Percentiles rank a stretch among this genome's conserved stretches.
Evolutionary conservation across 2,113 vertebrate species (phyloP).

Genomic region (Sylvilagus bachmani): DNA sequence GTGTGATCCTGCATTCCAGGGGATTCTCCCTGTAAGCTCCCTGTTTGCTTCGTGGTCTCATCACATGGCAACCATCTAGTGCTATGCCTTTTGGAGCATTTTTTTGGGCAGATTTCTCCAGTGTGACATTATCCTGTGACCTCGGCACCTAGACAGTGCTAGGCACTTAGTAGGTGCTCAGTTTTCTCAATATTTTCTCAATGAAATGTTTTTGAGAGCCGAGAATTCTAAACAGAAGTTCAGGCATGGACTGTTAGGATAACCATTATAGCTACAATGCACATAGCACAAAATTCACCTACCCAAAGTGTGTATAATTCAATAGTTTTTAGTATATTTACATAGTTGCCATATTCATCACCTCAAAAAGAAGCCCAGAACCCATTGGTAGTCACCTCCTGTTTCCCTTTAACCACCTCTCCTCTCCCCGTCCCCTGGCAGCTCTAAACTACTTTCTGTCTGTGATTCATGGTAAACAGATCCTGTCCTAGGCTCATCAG

Average conservation of each 20-base stretch:
- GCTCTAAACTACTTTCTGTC: background rate
- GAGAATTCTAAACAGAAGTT: background rate
- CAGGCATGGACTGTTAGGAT: background rate
- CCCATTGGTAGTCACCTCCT: background rate
- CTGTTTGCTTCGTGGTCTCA: background rate
- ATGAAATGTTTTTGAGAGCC: background rate
- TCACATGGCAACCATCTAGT: background rate
- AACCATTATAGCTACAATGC: background rate
- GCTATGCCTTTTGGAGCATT: background rate
- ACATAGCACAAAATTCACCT: background rate
- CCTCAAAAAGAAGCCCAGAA: background rate
- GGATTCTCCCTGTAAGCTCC: background rate
- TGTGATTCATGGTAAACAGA: background rate
- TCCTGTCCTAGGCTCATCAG: accelerated
- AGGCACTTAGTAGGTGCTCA: background rate
- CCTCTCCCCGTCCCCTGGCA: background rate
- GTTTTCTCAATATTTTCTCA: background rate
- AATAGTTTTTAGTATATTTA: background rate
- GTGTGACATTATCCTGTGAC: background rate
- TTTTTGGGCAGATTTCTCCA: background rate
- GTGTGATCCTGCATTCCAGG: background rate
- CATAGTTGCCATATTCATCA: background rate
- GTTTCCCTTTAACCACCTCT: no score
- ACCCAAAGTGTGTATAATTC: background rate
- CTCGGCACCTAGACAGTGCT: background rate